Evolutionary conservation across 2,113 vertebrate genomes (phyloP).

Genomic region (Eudorcas thomsonii): DNA sequence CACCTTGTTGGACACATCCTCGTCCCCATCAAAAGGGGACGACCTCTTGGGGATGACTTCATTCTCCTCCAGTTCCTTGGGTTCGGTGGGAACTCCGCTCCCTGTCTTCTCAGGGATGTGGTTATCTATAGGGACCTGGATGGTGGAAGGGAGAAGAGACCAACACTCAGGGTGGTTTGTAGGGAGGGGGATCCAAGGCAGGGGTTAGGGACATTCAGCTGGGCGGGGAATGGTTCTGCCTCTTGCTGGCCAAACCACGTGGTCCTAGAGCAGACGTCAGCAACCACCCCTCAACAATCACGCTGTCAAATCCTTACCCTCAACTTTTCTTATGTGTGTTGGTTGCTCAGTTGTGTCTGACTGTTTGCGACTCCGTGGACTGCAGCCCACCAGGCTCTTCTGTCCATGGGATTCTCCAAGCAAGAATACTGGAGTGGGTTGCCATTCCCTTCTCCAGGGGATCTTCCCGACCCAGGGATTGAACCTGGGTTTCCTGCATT

Average conservation of each 20-base stretch:
- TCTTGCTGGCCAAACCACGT: fast-evolving
- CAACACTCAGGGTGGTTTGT: background rate
- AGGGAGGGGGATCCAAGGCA: background rate
- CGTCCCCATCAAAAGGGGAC: background rate
- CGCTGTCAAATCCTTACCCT: background rate
- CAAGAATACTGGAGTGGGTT: background rate
- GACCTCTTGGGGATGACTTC: constrained; percentile 80
- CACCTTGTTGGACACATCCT: constrained; percentile 83
- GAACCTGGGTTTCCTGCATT: background rate
- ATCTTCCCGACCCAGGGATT: background rate
- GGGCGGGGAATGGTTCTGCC: too few relatives aligned
- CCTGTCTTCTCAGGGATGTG: constrained; percentile 80
- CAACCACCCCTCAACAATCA: background rate
- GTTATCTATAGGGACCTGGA: constrained; percentile 80
- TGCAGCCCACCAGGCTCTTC: background rate
- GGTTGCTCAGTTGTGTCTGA: background rate
- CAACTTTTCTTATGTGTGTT: background rate
- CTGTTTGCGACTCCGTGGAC: background rate
- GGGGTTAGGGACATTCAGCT: background rate
- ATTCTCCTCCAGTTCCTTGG: constrained; percentile 77
- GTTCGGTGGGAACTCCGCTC: constrained; percentile 56
- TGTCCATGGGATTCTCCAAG: background rate
- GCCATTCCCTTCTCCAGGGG: background rate
- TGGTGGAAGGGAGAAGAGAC: background rate
- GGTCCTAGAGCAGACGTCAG: background rate